Base-by-base conservation (phyloP, 35 echinoderm and acorn worm species). In the Ophiothrix spiculata region DNA sequence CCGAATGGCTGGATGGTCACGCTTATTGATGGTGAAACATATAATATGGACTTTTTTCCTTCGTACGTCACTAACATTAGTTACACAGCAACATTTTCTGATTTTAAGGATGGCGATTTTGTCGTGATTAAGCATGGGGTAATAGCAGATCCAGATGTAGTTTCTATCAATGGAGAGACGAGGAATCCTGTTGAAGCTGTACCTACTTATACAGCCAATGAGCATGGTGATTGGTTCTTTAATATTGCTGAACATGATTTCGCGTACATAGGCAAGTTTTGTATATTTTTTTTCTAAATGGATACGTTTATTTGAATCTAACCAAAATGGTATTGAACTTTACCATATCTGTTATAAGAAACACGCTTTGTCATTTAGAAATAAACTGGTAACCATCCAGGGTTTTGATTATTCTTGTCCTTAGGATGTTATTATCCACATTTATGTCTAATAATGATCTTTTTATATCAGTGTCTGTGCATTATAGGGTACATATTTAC, bases 41-140 rank as follows among this genome's bases (percentile, higher is more conserved):
- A 98, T 74, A 90, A 82, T 39, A 75, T 94, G 39, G 56, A 36
- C 39, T 98, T 98, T 75, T 38, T 91, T 74, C 83, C 88, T 33
- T 91, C 94, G 35, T 92, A 98, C 73, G 75, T 98, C 23, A 98
- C 95, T 25, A 98, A 98, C 78, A 98, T 98, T 25, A 91, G 88
- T 23, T 98, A 98, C 54, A 76, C 37, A 0, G 91, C 84, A 29
- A 77, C 63, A 33, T 91, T 98, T 79, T 85, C 94, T 82, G 77
- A 89, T 1, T 98, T 91, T 84, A 73, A 42, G 0, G 92, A 98
- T 87, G 95, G 92, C 0, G 88, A 98, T 28, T 94, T 56, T 33
- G 81, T 94, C 37, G 60, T 88, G 31, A 83, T 98, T n/a, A 91
- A 90, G 25, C 95, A 97, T 64, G 94, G 91, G 37, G 86, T 98